These are phyloP conservation scores for Drosophila demipolita DNA, from an alignment of 2,888 invertebrate species.

Conservation along the genomic window DNA sequence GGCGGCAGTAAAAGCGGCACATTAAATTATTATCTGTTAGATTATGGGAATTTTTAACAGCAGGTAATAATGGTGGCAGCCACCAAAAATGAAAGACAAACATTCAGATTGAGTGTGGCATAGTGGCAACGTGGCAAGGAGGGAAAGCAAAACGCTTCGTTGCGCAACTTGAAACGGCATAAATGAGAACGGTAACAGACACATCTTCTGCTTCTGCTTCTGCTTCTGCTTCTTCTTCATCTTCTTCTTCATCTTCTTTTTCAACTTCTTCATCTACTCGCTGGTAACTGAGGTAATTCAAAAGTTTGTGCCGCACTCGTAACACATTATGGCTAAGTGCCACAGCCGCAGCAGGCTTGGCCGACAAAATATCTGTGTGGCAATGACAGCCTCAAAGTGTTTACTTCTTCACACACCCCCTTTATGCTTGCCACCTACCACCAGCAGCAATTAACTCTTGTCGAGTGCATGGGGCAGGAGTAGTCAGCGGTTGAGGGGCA, in stretches of 20 bases:
- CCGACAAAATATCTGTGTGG: conserved; percentile 62
- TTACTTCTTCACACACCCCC: conserved; percentile 62
- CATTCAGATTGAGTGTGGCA: conserved; percentile 40
- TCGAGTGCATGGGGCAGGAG: not conserved
- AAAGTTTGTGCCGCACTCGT: conserved; percentile 69
- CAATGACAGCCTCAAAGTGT: conserved; percentile 71
- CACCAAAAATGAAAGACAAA: conserved; percentile 73
- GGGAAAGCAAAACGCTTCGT: conserved; percentile 55
- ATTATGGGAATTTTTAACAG: conserved; percentile 79
- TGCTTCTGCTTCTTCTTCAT: conserved; percentile 6
- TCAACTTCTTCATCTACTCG: conserved; percentile 12
- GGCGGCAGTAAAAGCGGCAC: conserved; percentile 71
- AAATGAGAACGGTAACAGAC: conserved; percentile 71
- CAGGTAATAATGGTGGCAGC: conserved; percentile 80
- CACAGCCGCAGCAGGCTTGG: conserved; percentile 29
- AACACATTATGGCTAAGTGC: conserved; percentile 71
- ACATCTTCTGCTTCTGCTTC: conserved; percentile 10
- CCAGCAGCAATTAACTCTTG: conserved; percentile 71
- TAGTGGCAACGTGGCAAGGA: not conserved
- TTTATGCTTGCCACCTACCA: conserved; percentile 27
- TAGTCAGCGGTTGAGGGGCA: not conserved
- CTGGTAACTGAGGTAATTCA: conserved; percentile 78
- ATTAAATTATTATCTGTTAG: conserved; percentile 81
- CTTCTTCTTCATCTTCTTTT: conserved; percentile 5
- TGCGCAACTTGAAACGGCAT: conserved; percentile 81